phyloP scores from a whole-genome alignment of 2,113 vertebrate genomes.

The Mormyrus iriodes region DNA sequence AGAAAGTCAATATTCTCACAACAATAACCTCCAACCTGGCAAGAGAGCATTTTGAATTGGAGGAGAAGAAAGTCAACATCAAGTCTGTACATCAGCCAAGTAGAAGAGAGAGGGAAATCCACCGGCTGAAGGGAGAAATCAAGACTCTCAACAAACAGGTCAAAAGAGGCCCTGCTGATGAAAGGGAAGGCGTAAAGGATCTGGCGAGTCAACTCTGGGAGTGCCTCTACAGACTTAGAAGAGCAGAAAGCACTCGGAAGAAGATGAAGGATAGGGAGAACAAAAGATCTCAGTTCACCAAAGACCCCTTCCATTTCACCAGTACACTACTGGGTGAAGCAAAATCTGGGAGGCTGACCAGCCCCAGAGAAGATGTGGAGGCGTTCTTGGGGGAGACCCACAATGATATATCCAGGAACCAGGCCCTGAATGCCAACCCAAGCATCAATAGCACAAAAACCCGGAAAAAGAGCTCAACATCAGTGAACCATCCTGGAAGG shows the following conservation, averaged over 20 bases:
- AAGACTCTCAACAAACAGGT: slow-evolving; percentile 10
- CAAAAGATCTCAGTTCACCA: neutral
- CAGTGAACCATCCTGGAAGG: neutral
- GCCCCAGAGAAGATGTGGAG: neutral
- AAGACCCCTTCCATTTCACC: slow-evolving; percentile 8
- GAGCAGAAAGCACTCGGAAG: neutral
- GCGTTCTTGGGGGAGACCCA: neutral
- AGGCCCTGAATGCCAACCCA: neutral
- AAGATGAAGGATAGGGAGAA: neutral
- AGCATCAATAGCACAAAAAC: neutral
- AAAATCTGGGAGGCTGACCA: neutral
- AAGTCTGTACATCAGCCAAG: neutral
- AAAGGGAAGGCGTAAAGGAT: slow-evolving; percentile 19
- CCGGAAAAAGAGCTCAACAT: neutral
- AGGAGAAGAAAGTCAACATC: neutral
- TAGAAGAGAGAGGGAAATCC: neutral
- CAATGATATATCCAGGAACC: neutral
- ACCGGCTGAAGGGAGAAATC: neutral
- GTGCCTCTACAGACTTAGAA: neutral
- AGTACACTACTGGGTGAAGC: slow-evolving; percentile 1
- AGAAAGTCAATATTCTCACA: slow-evolving; percentile 10
- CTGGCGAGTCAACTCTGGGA: neutral
- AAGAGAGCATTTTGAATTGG: neutral
- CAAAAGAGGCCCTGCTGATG: neutral
- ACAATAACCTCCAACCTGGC: neutral